Base-by-base conservation (phyloP, 2,888 invertebrate species). In the Heliconius aoede region DNA sequence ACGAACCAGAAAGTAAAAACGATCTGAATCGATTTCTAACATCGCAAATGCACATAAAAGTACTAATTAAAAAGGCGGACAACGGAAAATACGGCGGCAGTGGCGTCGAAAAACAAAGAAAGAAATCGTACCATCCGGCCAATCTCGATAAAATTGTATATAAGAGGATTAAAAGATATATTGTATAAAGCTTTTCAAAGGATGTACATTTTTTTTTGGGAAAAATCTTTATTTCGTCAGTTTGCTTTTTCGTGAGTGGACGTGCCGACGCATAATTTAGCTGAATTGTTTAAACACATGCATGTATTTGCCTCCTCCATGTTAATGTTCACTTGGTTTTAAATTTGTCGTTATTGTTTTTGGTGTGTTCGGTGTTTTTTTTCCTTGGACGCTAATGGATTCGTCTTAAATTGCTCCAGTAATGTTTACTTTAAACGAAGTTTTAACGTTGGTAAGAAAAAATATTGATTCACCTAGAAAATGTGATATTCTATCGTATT, bases 161-260 rank as follows among this genome's bases (percentile, higher is more conserved):
- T 91, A 91, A 92, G 91, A 90, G 90, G 93, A 93, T 93, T 93
- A 94, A 89, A 91, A 90, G 92, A 93, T 93, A 93, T 92, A 91
- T 90, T 86, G 89, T 89, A 89, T 88, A 89, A 92, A 91, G 90
- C 89, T 88, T 87, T 87, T 90, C 87, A 89, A 89, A 90, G 91
- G 89, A 89, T 91, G 7, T 28, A 60, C 7, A 15, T 90, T 24
- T 65, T 32, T 90, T 92, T 91, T 90, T 46, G 46, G 82, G 90
- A 89, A 85, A 89, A 89, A 87, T 86, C 88, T 92, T 91, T 91
- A 91, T 91, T 90, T 90, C 88, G 88, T 88, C 82, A 84, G 87
- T 89, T 87, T 88, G 86, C 87, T 87, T 88, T 87, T 87, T 87
- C 87, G 86, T 79, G 85, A 82, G 77, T 85, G 84, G 82, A 84